These are phyloP conservation scores for Caenorhabditis inopinata DNA, from an alignment of 1,140 invertebrate species.

Conservation along the genomic window DNA sequence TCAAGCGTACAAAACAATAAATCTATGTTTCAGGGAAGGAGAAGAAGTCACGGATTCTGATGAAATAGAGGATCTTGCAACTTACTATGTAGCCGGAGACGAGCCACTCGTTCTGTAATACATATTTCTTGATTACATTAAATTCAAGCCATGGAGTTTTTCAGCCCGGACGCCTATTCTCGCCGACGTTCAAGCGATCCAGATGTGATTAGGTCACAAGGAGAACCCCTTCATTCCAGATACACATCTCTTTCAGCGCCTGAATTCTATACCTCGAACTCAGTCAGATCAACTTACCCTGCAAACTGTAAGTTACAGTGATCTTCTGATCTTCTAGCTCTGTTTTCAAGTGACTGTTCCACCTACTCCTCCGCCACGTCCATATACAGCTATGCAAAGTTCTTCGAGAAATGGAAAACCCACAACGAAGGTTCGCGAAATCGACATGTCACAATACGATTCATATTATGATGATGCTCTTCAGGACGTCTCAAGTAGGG, in stretches of 20 bases:
- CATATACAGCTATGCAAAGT: constrained; percentile 11
- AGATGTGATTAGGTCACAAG: not conserved
- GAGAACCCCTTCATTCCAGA: constrained; percentile 6
- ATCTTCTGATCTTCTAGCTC: not conserved
- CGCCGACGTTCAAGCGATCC: not conserved
- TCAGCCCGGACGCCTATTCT: not conserved
- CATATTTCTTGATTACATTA: not conserved
- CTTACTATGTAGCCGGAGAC: constrained; percentile 38
- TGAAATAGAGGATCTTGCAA: constrained; percentile 19
- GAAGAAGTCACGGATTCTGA: constrained; percentile 20
- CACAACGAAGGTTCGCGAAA: not conserved
- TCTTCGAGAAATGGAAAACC: not conserved
- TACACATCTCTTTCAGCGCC: constrained; percentile 39
- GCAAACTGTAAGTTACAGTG: not conserved
- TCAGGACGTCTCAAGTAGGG: not conserved
- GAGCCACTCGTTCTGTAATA: constrained; percentile 34
- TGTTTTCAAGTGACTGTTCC: not conserved
- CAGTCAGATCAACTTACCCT: not conserved
- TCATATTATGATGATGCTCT: constrained; percentile 34
- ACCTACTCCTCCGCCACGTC: constrained; percentile 34
- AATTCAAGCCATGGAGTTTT: not conserved
- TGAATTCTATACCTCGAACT: constrained; percentile 27
- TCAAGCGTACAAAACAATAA: not conserved
- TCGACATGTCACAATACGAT: constrained; percentile 18
- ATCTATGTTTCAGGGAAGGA: constrained; percentile 43